Conservation (phyloP, 2,797 vertebrate genomes). For the Pseudochaenichthys georgianus region DNA sequence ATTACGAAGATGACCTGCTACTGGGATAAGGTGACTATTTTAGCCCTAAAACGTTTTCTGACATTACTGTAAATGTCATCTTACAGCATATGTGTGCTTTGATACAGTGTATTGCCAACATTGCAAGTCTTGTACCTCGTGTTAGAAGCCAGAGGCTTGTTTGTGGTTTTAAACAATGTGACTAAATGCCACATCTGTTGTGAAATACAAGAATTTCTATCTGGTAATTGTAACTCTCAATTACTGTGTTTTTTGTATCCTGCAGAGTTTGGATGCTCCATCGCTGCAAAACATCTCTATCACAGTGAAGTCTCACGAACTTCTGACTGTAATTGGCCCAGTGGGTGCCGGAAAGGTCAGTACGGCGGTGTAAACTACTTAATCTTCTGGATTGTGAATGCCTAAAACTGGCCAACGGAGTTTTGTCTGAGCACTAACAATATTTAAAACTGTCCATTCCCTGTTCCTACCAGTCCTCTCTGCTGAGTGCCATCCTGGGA, state of each 20-base stretch:
- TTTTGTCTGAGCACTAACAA: background rate
- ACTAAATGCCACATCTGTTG: background rate
- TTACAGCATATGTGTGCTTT: background rate
- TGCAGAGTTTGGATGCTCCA: conserved; percentile 85
- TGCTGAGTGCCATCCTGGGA: conserved; percentile 90
- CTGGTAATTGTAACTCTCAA: background rate
- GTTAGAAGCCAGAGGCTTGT: background rate
- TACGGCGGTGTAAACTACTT: background rate
- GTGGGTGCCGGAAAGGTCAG: conserved; percentile 92
- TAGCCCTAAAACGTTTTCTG: background rate
- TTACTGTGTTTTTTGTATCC: background rate
- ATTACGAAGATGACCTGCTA: conserved; percentile 75
- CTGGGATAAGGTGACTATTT: conserved; percentile 89
- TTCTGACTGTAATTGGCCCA: conserved; percentile 92
- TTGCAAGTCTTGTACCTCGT: background rate
- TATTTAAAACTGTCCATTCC: conserved; percentile 4
- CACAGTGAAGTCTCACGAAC: conserved; percentile 84
- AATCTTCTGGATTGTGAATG: background rate
- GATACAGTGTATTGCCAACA: background rate
- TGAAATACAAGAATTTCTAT: background rate
- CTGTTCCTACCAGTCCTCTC: conserved; percentile 87
- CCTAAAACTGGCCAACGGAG: background rate
- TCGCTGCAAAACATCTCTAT: conserved; percentile 89
- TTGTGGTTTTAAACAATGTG: background rate
- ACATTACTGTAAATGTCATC: no score